phyloP scores from a whole-genome alignment of 2,113 vertebrate species.

The Actenoides hombroni region DNA sequence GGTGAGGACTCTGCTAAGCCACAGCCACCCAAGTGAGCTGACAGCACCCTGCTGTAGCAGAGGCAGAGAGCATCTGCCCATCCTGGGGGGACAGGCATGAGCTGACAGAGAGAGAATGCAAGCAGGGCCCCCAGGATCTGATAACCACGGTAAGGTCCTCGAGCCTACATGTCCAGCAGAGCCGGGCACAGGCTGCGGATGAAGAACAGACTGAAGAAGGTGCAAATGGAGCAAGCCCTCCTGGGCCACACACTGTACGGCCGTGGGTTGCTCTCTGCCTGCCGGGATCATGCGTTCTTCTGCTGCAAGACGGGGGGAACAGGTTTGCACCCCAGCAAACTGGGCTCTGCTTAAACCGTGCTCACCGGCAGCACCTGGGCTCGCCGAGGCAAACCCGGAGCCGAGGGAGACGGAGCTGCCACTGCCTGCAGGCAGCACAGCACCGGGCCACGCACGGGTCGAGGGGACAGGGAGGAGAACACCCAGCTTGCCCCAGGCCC shows the following conservation, averaged over 20 bases:
- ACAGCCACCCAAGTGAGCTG: rapidly evolving
- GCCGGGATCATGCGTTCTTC: not conserved
- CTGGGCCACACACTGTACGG: rapidly evolving
- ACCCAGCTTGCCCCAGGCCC: constrained; percentile 58
- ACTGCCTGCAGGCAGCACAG: not conserved
- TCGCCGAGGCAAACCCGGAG: rapidly evolving
- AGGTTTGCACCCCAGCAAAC: not conserved
- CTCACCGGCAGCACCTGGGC: rapidly evolving
- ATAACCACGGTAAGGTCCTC: rapidly evolving
- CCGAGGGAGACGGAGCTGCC: not conserved
- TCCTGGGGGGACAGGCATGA: rapidly evolving
- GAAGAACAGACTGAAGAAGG: not conserved
- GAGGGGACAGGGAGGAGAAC: constrained; percentile 11
- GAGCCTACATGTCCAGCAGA: rapidly evolving
- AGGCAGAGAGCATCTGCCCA: not conserved
- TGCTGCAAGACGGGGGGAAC: rapidly evolving
- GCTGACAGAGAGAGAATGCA: not conserved
- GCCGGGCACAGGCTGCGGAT: rapidly evolving
- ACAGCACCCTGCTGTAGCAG: rapidly evolving
- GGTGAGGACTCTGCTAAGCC: not conserved
- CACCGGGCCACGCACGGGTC: not conserved
- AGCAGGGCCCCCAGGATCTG: not conserved
- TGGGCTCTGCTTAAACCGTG: rapidly evolving
- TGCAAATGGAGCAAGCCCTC: rapidly evolving
- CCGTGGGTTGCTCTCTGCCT: rapidly evolving